phyloP scores from a whole-genome alignment of 2,797 vertebrate genomes.

The Gobionotothen gibberifrons region DNA sequence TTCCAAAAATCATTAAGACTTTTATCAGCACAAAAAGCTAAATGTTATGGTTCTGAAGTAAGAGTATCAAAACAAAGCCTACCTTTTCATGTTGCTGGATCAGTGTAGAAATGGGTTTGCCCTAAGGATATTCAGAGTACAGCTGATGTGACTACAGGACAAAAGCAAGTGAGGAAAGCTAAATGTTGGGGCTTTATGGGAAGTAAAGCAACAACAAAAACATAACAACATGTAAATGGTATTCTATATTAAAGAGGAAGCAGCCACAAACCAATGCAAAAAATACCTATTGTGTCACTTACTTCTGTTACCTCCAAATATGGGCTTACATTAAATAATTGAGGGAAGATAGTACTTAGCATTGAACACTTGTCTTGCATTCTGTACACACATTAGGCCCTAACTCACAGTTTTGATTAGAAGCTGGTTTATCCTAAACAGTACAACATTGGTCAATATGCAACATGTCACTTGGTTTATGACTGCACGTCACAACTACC shows the following conservation, averaged over 20 bases:
- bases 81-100: constrained; percentile 29
- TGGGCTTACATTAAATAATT: background rate
- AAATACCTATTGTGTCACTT: background rate
- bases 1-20: background rate
- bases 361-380: background rate
- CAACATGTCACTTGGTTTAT: background rate
- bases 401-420: background rate
- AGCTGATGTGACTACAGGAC: constrained; percentile 1
- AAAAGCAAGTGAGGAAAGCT: background rate
- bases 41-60: background rate
- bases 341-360: background rate
- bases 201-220: constrained; percentile 1
- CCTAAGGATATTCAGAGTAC: background rate
- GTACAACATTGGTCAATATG: background rate
- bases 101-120: background rate
- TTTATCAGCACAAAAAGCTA: background rate
- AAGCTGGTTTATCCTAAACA: background rate
- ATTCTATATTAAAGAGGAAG: constrained; percentile 27
- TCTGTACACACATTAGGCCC: background rate
- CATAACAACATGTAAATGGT: constrained; percentile 22
- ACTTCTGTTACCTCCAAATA: background rate
- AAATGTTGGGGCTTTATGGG: background rate
- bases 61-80: background rate
- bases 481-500: background rate
- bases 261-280: background rate